These are phyloP conservation scores for Ictalurus furcatus DNA, from an alignment of 2,113 vertebrate genomes.

Conservation along the genomic window DNA sequence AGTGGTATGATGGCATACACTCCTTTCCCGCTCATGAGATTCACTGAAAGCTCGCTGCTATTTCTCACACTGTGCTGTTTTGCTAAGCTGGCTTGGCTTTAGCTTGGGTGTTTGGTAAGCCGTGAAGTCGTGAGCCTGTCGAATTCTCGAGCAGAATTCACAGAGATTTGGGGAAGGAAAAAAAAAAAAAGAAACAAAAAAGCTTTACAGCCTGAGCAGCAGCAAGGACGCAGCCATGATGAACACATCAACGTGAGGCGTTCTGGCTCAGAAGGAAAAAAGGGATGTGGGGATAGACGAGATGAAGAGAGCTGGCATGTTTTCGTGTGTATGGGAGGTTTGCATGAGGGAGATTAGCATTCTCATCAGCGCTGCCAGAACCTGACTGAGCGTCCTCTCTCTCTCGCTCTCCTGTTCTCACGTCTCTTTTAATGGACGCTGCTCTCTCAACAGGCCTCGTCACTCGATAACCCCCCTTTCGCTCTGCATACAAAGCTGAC, in stretches of 20 bases:
- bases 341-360: constrained; percentile 68
- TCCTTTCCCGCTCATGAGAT: background rate
- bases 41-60: background rate
- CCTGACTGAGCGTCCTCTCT: constrained; percentile 62
- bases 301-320: constrained; percentile 47
- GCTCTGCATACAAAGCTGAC: constrained; percentile 53
- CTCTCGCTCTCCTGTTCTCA: constrained; percentile 36
- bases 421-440: constrained; percentile 56
- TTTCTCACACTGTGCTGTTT: constrained; percentile 16
- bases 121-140: constrained; percentile 16
- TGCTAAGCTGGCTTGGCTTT: constrained; percentile 27
- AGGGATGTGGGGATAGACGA: constrained; percentile 55
- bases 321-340: constrained; percentile 44
- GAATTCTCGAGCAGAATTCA: constrained; percentile 43
- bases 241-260: constrained; percentile 69
- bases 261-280: constrained; percentile 52
- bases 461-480: constrained; percentile 50
- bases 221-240: constrained; percentile 62
- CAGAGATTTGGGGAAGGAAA: constrained; percentile 54
- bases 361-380: constrained; percentile 72
- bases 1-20: background rate
- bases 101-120: constrained; percentile 17
- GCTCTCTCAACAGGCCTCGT: constrained; percentile 57
- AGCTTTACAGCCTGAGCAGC: constrained; percentile 57
- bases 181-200: background rate